phyloP scores from a whole-genome alignment of 2,888 invertebrate species.

The Drosophila rubida region DNA sequence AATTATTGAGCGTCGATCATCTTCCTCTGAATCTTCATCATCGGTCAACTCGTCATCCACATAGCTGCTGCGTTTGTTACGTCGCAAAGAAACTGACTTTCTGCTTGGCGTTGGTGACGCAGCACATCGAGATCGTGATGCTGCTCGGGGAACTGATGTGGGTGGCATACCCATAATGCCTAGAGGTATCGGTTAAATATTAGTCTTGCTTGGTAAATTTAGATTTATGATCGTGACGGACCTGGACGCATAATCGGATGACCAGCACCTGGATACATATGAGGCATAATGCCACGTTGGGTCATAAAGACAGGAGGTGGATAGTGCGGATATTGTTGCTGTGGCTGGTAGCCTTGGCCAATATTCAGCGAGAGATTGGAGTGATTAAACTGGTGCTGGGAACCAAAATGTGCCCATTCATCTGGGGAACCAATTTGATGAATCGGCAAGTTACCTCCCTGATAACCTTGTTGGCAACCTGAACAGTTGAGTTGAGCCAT shows the following conservation, averaged over 20 bases:
- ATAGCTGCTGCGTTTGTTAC: slow-evolving; percentile 85
- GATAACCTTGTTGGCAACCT: slow-evolving; percentile 85
- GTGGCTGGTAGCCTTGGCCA: slow-evolving; percentile 84
- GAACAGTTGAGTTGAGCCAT: slow-evolving; percentile 89
- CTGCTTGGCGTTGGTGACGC: slow-evolving; percentile 90
- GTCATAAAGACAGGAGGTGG: slow-evolving; percentile 85
- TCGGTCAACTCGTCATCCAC: slow-evolving; percentile 86
- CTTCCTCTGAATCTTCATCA: slow-evolving; percentile 88
- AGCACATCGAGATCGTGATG: slow-evolving; percentile 88
- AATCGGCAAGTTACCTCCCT: slow-evolving; percentile 59
- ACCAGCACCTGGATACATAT: slow-evolving; percentile 83
- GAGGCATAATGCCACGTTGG: slow-evolving; percentile 80
- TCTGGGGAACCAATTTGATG: slow-evolving; percentile 58
- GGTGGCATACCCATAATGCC: slow-evolving; percentile 82
- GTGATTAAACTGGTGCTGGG: slow-evolving; percentile 84
- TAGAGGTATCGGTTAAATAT: slow-evolving; percentile 7
- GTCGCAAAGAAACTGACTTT: slow-evolving; percentile 87
- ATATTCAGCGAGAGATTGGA: slow-evolving; percentile 87
- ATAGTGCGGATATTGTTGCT: slow-evolving; percentile 83
- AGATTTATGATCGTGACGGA: slow-evolving; percentile 27
- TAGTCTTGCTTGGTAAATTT: background rate
- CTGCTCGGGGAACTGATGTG: slow-evolving; percentile 85
- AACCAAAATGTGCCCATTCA: slow-evolving; percentile 80
- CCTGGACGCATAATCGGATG: slow-evolving; percentile 85
- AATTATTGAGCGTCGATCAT: slow-evolving; percentile 84